These are phyloP conservation scores for Natrix natrix DNA, from an alignment of 2,797 vertebrate species.

Conservation along the genomic window DNA sequence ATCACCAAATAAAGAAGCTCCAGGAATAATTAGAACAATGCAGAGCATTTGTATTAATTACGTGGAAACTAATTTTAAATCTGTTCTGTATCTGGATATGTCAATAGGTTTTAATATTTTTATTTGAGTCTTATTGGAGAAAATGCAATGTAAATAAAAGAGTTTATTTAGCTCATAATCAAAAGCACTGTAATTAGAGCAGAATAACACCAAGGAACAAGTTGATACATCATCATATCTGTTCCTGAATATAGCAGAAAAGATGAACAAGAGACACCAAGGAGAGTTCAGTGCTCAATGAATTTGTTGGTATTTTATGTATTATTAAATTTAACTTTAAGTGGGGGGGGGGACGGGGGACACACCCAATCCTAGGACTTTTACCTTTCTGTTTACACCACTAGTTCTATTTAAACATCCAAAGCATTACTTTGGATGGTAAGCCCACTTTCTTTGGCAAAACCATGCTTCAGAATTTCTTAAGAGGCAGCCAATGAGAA, in stretches of 20 bases:
- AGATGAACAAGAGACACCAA: neutral
- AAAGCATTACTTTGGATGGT: neutral
- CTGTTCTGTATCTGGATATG: neutral
- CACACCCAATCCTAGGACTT: neutral
- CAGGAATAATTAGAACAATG: neutral
- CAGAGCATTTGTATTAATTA: neutral
- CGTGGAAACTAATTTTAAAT: neutral
- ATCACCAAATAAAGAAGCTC: neutral
- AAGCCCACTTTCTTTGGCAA: neutral
- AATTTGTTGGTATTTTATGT: neutral
- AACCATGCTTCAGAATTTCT: neutral
- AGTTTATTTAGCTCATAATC: neutral
- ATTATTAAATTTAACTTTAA: neutral
- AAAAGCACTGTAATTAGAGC: neutral
- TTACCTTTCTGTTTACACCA: neutral
- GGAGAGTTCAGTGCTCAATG: neutral
- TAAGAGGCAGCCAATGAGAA: neutral
- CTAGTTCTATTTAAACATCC: neutral
- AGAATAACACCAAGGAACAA: neutral
- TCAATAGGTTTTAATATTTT: neutral
- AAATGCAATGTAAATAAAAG: neutral
- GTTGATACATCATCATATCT: neutral
- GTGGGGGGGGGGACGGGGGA: fast-evolving
- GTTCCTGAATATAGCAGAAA: neutral
- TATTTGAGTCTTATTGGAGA: neutral